Base-by-base conservation (phyloP, 2,797 vertebrate genomes). In the Platalea minor region DNA sequence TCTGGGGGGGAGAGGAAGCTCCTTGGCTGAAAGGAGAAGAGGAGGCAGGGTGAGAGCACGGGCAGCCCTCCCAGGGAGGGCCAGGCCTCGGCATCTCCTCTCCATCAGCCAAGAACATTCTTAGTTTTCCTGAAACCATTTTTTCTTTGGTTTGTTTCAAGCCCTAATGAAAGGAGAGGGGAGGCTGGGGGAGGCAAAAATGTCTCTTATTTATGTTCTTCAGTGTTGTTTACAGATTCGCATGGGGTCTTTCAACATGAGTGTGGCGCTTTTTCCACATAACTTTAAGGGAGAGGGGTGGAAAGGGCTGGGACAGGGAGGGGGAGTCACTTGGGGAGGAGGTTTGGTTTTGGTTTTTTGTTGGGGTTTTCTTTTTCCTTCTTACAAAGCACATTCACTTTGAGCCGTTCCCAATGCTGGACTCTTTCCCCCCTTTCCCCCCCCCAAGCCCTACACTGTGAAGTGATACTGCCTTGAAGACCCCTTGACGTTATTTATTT, bases 401-500 rank as follows among this genome's bases (percentile, higher is more conserved):
- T 83, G 91, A 91, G 94, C 86, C 15, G 2, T 88, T 85, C 91
- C 89, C 43, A 21, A 10, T 85, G 94, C 85, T 93, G 93, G 86
- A 81, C 51, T 85, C 41, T 48, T 25, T 5, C 41, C 70, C 20
- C 35, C 89, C 51, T 29, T 57, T 24, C 48, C 65, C 76, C 61
- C 17, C 59, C 79, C 91, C 95, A 64, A 78, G 93, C 95, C 95
- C 96, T 96, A 97, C 98, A 98, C 98, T 98, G 98, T 98, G 98
- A 98, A 95, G 97, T 96, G 98, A 97, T 45, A 97, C 97, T 98
- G 98, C 98, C 98, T 98, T 97, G 95, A 97, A 93, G 93, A 93
- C 94, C 92, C 95, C 97, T 97, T 53, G 11, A 65, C 77, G 21
- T 97, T 97, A 98, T 98, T 98, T 98, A 98, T 98, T 98, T 98